These are phyloP conservation scores for Corythoichthys intestinalis DNA, from an alignment of 2,113 vertebrate species.

Conservation along the genomic window DNA sequence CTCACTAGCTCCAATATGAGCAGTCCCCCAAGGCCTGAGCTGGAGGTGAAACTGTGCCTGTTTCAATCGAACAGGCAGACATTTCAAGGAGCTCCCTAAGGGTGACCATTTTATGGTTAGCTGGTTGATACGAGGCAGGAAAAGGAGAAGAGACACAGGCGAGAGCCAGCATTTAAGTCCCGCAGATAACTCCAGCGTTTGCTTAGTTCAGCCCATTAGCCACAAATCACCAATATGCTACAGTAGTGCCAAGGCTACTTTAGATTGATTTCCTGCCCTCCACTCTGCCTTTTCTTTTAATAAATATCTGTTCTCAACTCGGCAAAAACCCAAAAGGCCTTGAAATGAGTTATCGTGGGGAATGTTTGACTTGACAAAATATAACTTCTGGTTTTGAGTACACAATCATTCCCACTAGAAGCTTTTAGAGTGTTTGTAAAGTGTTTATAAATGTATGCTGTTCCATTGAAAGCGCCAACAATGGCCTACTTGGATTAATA, in stretches of 20 bases:
- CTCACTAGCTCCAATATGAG: slow-evolving; percentile 33
- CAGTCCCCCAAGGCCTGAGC: slow-evolving; percentile 36
- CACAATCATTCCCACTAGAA: background rate
- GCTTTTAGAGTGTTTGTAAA: background rate
- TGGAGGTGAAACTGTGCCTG: slow-evolving; percentile 45
- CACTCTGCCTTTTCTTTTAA: slow-evolving; percentile 1
- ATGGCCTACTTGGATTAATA: background rate
- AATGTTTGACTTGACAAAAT: slow-evolving; percentile 16
- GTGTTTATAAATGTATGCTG: background rate
- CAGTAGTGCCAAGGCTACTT: slow-evolving; percentile 1
- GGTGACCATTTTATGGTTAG: slow-evolving; percentile 30
- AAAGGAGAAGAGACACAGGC: background rate
- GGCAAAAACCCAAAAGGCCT: slow-evolving; percentile 8
- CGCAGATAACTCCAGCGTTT: slow-evolving; percentile 2
- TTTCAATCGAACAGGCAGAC: slow-evolving; percentile 53
- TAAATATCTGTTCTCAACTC: slow-evolving; percentile 9
- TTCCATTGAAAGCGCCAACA: background rate
- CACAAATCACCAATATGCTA: slow-evolving; percentile 2
- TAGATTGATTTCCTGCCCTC: slow-evolving; percentile 11
- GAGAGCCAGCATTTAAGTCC: slow-evolving; percentile 2
- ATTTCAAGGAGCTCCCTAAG: slow-evolving; percentile 41
- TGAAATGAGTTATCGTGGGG: slow-evolving; percentile 4
- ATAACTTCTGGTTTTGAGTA: slow-evolving; percentile 2
- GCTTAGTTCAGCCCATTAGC: slow-evolving; percentile 18
- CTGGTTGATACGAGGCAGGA: slow-evolving; percentile 18